Base-by-base conservation (phyloP, 2,888 invertebrate genomes). In the Helobdella robusta region DNA sequence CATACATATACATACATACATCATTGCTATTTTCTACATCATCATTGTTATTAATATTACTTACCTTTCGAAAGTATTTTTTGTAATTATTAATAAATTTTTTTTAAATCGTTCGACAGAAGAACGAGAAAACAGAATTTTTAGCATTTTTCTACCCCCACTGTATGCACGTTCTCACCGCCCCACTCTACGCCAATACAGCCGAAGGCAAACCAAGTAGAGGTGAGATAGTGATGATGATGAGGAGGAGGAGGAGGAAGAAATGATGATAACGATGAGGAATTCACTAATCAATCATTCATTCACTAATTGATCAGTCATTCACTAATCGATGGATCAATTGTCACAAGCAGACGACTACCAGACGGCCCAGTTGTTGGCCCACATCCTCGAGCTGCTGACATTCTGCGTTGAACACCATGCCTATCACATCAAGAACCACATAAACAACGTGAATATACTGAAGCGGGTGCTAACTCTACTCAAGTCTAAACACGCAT, bases 381-480 rank as follows among this genome's bases (percentile, higher is more conserved):
- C 93, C 65, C 84, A 97, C 72, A 92, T 98, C 70, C 82, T 99
- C 74, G 97, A 98, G 80, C 84, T 99, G 73, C 83, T 98, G 71
- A 89, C 94, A 48, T 99, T 97, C 82, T 99, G 97, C 82, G 93
- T 98, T 59, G 97, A 98, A 80, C 97, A 98, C 83, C 98, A 99
- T 83, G 90, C 91, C 67, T 94, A 92, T 83, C 92, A 97, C 83
- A 94, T 97, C 81, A 94, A 95, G 81, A 93, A 93, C 79, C 95
- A 92, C 82, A 89, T 95, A 81, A 85, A 97, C 76, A 91, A 91
- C 83, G 94, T 93, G 83, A 94, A 98, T 83, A 85, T 98, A 73
- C 85, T 98, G 71, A 87, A 91, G 79, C 86, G 91, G 80, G 91
- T 97, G 80, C 84, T 98, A 73, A 91, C 95, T 74, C 85, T 97